Evolutionary conservation across 1,140 invertebrate species (phyloP).

Genomic region (Drosophila rhopaloa): DNA sequence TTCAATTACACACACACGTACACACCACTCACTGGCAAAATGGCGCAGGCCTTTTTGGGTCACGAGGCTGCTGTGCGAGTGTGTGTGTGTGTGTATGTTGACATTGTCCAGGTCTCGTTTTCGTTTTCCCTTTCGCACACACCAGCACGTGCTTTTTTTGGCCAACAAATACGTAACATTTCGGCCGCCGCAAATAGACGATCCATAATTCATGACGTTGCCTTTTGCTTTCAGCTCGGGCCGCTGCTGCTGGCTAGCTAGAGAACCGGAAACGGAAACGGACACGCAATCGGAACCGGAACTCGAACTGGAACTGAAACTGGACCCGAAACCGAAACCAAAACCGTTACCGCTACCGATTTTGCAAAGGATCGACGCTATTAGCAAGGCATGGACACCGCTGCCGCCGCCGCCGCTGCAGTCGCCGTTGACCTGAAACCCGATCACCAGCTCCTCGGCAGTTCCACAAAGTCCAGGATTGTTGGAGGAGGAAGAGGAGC

Average conservation of each 20-base stretch:
- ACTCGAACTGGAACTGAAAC: background rate
- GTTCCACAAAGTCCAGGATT: slow-evolving; percentile 20
- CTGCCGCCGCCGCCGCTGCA: slow-evolving; percentile 71
- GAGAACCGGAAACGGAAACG: slow-evolving; percentile 32
- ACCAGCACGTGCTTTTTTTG: slow-evolving; percentile 77
- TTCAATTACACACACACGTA: slow-evolving; percentile 51
- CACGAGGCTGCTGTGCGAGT: slow-evolving; percentile 65
- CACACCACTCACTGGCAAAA: slow-evolving; percentile 21
- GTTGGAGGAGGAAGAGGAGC: background rate
- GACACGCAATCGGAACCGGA: slow-evolving; percentile 16
- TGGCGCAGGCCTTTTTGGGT: slow-evolving; percentile 65
- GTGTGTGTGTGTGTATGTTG: slow-evolving; percentile 66
- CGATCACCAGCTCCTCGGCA: slow-evolving; percentile 54
- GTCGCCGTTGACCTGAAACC: slow-evolving; percentile 68
- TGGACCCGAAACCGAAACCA: slow-evolving; percentile 1
- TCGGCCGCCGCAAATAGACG: slow-evolving; percentile 1
- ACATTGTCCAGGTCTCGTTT: slow-evolving; percentile 79
- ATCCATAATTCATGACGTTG: slow-evolving; percentile 63
- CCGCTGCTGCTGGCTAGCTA: slow-evolving; percentile 43
- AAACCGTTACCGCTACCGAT: slow-evolving; percentile 2
- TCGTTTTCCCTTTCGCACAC: slow-evolving; percentile 47
- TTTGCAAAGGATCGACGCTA: slow-evolving; percentile 7
- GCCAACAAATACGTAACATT: slow-evolving; percentile 69
- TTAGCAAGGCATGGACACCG: slow-evolving; percentile 63
- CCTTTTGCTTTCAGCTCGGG: slow-evolving; percentile 63